A percentile compares a stretch with the other conserved stretches of the same genome.
Conservation (phyloP, 92 coral and sea anemone genomes). For the Desmophyllum pertusum region DNA sequence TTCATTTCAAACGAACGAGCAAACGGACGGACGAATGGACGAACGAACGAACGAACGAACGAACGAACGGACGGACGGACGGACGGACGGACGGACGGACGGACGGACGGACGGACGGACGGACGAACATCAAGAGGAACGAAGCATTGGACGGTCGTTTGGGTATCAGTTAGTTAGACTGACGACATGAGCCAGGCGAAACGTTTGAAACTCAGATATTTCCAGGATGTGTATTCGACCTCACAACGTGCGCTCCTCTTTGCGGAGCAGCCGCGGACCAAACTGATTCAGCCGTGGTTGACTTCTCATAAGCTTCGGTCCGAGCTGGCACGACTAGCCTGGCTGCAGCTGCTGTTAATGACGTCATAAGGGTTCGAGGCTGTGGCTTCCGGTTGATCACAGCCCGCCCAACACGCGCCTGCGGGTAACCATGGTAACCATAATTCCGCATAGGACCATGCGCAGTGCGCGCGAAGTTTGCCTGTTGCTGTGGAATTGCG, state of each 20-base stretch:
- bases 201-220: background rate
- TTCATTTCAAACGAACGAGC: background rate
- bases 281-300: slow-evolving; percentile 11
- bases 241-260: background rate
- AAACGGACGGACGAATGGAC: background rate
- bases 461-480: slow-evolving; percentile 1
- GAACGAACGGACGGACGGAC: too few relatives aligned
- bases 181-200: too few relatives aligned
- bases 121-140: too few relatives aligned
- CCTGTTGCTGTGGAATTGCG: slow-evolving; percentile 20
- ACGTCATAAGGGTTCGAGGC: slow-evolving; percentile 22
- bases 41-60: too few relatives aligned
- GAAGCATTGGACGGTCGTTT: too few relatives aligned
- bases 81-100: too few relatives aligned
- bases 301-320: slow-evolving; percentile 27
- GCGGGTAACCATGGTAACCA: slow-evolving; percentile 21
- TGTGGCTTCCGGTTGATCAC: slow-evolving; percentile 31
- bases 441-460: slow-evolving; percentile 2
- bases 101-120: too few relatives aligned
- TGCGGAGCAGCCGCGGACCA: slow-evolving; percentile 12
- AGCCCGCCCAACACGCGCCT: slow-evolving; percentile 23
- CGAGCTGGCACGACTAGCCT: slow-evolving; percentile 57
- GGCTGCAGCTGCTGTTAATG: slow-evolving; percentile 48
- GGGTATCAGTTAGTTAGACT: too few relatives aligned
- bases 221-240: slow-evolving; percentile 11